phyloP scores from a whole-genome alignment of 2,797 vertebrate species.

The Dermochelys coriacea region DNA sequence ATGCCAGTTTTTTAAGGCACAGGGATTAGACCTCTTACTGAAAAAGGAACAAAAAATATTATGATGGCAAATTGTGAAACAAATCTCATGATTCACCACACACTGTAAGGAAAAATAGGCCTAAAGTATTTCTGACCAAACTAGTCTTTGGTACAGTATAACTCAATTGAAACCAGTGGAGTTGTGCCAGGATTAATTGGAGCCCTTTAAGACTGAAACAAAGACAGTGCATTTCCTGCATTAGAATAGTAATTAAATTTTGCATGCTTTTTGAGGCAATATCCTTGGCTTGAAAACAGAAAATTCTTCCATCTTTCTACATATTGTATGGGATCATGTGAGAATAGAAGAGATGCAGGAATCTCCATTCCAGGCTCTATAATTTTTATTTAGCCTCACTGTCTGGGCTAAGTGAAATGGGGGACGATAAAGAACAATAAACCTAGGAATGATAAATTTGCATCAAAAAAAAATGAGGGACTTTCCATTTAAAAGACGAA shows the following conservation, averaged over 20 bases:
- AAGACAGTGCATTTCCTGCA: neutral
- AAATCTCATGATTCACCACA: neutral
- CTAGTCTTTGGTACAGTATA: neutral
- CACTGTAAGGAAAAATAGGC: neutral
- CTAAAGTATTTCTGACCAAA: neutral
- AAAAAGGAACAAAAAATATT: neutral
- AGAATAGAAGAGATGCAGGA: neutral
- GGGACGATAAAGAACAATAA: neutral
- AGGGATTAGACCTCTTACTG: neutral
- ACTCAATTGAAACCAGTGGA: neutral
- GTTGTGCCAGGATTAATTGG: neutral
- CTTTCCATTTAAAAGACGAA: neutral
- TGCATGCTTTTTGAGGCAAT: fast-evolving
- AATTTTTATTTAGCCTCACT: neutral
- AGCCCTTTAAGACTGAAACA: neutral
- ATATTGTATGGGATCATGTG: neutral
- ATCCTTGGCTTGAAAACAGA: neutral
- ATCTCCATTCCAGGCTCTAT: fast-evolving
- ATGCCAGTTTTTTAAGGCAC: neutral
- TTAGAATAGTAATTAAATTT: neutral
- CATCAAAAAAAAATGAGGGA: fast-evolving
- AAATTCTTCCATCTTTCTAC: fast-evolving
- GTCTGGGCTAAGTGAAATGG: neutral
- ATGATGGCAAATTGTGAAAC: neutral
- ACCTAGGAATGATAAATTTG: fast-evolving